Evolutionary conservation across 2,797 vertebrate genomes (phyloP).

Genomic region (Alfaro cultratus): DNA sequence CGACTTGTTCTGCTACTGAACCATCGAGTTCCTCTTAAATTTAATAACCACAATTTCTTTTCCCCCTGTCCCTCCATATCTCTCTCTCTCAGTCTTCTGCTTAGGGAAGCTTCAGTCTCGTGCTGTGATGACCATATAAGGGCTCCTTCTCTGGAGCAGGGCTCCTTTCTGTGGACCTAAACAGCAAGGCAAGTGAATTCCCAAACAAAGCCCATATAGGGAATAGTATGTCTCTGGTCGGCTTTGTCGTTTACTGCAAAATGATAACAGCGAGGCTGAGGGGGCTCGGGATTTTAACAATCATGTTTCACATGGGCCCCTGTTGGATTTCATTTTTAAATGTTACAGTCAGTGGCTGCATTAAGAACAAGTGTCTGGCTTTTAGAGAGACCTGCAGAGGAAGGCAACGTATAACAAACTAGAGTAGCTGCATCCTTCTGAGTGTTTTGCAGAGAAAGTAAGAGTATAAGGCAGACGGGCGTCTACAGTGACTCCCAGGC

Average conservation of each 20-base stretch:
- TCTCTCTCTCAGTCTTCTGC: constrained; percentile 44
- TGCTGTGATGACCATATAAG: constrained; percentile 93
- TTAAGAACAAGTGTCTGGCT: constrained; percentile 20
- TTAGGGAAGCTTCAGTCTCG: constrained; percentile 67
- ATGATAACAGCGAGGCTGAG: constrained; percentile 81
- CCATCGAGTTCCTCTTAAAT: constrained; percentile 55
- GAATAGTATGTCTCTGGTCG: constrained; percentile 86
- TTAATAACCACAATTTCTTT: constrained; percentile 39
- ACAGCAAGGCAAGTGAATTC: constrained; percentile 90
- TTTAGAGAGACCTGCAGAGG: constrained; percentile 8
- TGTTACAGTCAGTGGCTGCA: constrained; percentile 17
- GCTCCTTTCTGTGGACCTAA: constrained; percentile 82
- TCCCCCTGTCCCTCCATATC: constrained; percentile 25
- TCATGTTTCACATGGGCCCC: constrained; percentile 46
- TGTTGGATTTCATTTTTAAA: constrained; percentile 44
- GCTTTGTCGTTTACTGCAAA: constrained; percentile 82
- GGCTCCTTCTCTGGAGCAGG: constrained; percentile 87
- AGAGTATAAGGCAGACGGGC: neutral
- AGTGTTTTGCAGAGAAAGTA: neutral
- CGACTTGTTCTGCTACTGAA: constrained; percentile 31
- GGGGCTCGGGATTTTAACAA: constrained; percentile 58
- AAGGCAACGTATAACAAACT: constrained; percentile 1
- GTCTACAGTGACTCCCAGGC: neutral
- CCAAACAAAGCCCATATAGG: constrained; percentile 99
- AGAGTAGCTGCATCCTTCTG: neutral